These are phyloP conservation scores for Leptonema lineaticorne DNA, from an alignment of 1,140 invertebrate genomes.

Conservation along the genomic window DNA sequence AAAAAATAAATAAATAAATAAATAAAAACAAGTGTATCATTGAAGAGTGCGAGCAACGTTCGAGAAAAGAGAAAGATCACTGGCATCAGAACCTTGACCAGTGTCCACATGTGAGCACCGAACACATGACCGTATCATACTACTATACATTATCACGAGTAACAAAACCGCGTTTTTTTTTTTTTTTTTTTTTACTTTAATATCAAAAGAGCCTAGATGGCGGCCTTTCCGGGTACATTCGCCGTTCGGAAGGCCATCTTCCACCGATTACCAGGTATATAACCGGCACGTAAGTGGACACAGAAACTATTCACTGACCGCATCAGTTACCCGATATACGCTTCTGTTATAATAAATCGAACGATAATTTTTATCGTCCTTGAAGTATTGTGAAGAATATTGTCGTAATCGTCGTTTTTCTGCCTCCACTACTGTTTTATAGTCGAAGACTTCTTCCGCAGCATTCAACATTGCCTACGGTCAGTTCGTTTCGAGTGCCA, in stretches of 20 bases:
- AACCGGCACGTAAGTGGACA: conserved; percentile 31
- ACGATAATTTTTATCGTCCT: background rate
- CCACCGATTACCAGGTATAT: conserved; percentile 24
- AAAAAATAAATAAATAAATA: too few species aligned
- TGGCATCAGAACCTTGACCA: conserved; percentile 27
- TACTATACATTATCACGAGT: background rate
- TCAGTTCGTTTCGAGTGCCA: conserved; percentile 27
- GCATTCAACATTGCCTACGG: too few species aligned
- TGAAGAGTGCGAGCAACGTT: background rate
- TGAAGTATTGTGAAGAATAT: too few species aligned
- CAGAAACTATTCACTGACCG: conserved; percentile 35
- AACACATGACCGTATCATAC: too few species aligned
- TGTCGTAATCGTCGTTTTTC: too few species aligned
- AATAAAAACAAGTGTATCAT: background rate
- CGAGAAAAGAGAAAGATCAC: conserved; percentile 20
- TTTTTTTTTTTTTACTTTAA: too few species aligned
- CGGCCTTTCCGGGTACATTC: conserved; percentile 38
- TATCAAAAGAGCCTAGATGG: background rate
- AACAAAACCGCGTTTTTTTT: background rate
- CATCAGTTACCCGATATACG: conserved; percentile 26
- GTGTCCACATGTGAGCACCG: conserved; percentile 1
- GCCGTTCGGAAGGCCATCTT: conserved; percentile 29
- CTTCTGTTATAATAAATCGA: conserved; percentile 17
- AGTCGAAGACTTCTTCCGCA: conserved; percentile 20
- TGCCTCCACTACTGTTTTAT: conserved; percentile 20